Evolutionary conservation across 2,113 vertebrate species (phyloP).

Genomic region (Xiphophorus couchianus): DNA sequence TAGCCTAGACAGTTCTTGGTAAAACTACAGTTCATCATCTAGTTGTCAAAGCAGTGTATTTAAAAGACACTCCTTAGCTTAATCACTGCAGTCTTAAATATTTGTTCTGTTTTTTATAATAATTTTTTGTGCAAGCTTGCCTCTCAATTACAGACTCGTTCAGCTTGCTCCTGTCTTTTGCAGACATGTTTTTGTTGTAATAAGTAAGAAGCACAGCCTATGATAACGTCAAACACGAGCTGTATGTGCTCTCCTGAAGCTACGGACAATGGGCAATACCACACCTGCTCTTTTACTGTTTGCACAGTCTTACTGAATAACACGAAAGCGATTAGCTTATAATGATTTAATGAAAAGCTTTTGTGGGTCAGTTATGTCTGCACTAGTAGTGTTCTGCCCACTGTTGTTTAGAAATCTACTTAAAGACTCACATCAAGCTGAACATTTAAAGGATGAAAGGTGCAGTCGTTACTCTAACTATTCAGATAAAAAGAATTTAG

Average conservation of each 20-base stretch:
- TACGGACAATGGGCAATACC: slow-evolving; percentile 14
- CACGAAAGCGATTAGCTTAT: neutral
- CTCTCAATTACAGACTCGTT: neutral
- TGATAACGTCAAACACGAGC: slow-evolving; percentile 16
- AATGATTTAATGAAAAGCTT: slow-evolving; percentile 19
- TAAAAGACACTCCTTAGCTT: neutral
- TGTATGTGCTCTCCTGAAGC: slow-evolving; percentile 7
- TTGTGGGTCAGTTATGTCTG: slow-evolving; percentile 5
- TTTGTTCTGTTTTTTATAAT: slow-evolving; percentile 34
- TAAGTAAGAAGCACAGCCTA: neutral
- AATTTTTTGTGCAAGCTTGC: neutral
- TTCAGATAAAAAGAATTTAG: neutral
- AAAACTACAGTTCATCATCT: slow-evolving; percentile 8
- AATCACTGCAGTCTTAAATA: slow-evolving; percentile 1
- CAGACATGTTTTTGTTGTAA: slow-evolving; percentile 20
- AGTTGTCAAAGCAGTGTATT: slow-evolving; percentile 39
- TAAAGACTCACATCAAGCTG: slow-evolving; percentile 28
- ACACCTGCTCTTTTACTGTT: slow-evolving; percentile 39
- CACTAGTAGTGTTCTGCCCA: no score
- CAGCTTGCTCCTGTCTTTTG: neutral
- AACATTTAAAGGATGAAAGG: neutral
- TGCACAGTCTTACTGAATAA: slow-evolving; percentile 25
- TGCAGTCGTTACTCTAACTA: neutral
- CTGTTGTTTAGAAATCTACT: slow-evolving; percentile 40
- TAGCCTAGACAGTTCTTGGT: neutral